phyloP scores from a whole-genome alignment of 2,797 vertebrate genomes.

The Phalloptychus januarius region DNA sequence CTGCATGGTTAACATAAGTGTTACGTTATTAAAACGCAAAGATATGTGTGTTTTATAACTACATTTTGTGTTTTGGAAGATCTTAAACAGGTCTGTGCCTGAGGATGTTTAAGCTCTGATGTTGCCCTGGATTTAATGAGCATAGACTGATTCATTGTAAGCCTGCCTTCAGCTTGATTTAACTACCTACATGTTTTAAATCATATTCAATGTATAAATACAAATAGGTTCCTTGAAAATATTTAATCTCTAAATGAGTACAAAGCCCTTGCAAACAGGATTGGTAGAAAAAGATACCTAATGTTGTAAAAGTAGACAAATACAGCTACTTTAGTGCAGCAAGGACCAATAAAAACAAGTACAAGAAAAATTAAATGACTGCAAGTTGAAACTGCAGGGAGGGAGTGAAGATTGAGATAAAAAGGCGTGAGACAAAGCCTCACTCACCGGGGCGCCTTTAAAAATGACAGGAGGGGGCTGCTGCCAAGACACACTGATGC shows the following conservation, averaged over 20 bases:
- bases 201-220: neutral
- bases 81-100: neutral
- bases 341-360: constrained; percentile 13
- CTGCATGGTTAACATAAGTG: neutral
- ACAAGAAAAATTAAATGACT: constrained; percentile 20
- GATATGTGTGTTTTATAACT: neutral
- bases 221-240: neutral
- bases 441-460: constrained; percentile 85
- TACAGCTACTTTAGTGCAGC: neutral
- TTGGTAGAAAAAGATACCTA: neutral
- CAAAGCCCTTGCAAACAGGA: neutral
- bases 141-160: neutral
- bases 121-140: neutral
- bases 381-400: constrained; percentile 32
- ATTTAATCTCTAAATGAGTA: neutral
- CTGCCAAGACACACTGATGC: constrained; percentile 87
- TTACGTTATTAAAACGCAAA: neutral
- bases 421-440: constrained; percentile 63
- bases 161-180: neutral
- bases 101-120: neutral
- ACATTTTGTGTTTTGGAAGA: neutral
- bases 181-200: neutral
- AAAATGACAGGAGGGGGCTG: constrained; percentile 84
- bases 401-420: constrained; percentile 29
- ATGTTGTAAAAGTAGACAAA: neutral